Evolutionary conservation across 2,797 vertebrate genomes (phyloP).

Genomic region (Thamnophis elegans): DNA sequence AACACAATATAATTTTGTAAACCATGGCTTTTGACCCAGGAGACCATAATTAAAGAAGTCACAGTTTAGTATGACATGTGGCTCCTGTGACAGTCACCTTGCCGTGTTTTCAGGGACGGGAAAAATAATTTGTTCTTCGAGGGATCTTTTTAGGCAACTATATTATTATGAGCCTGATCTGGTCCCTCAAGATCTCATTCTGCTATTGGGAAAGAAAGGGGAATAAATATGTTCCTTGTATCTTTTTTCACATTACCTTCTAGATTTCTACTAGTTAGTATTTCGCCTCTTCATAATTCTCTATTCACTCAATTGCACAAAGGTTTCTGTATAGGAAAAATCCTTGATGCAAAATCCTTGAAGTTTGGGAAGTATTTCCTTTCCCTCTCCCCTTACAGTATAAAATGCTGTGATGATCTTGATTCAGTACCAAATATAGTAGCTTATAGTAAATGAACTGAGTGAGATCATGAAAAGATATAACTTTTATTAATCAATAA

Average conservation of each 20-base stretch:
- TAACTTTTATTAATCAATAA: neutral
- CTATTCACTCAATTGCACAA: neutral
- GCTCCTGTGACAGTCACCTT: neutral
- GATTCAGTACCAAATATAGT: neutral
- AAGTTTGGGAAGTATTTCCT: neutral
- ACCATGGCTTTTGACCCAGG: neutral
- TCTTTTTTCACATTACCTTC: neutral
- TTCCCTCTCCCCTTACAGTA: too few relatives aligned
- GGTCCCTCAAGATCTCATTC: neutral
- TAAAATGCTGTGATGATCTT: neutral
- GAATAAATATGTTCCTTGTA: neutral
- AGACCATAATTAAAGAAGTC: neutral
- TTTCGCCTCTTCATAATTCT: neutral
- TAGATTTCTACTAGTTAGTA: neutral
- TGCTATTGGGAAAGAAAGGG: neutral
- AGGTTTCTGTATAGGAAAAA: neutral
- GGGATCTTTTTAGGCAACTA: neutral
- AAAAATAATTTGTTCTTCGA: neutral
- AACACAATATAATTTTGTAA: neutral
- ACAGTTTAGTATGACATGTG: neutral
- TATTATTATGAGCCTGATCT: neutral
- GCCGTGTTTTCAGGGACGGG: neutral
- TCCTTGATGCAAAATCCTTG: neutral
- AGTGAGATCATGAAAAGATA: neutral
- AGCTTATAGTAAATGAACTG: neutral